Conservation (phyloP, 2,888 invertebrate species). For the Heteropelma amictum region DNA sequence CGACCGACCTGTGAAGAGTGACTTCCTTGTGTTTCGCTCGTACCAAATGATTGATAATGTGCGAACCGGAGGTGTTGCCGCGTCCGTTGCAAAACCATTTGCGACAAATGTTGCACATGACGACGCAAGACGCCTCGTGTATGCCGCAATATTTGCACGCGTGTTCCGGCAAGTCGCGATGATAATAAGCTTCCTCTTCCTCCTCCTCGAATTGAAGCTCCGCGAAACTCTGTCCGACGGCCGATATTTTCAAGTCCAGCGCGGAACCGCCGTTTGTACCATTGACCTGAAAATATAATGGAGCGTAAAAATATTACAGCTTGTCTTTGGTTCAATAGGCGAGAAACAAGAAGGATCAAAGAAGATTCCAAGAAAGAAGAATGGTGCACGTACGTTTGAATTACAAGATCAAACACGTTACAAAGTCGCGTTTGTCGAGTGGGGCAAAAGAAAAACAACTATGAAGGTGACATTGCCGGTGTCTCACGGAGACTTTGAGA, state of each 20-base stretch:
- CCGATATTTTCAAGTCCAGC: slow-evolving; percentile 82
- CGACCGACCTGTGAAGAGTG: slow-evolving; percentile 88
- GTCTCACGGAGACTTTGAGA: too few species aligned
- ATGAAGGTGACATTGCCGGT: too few species aligned
- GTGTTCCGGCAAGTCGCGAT: slow-evolving; percentile 94
- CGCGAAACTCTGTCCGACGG: slow-evolving; percentile 86
- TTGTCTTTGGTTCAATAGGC: too few species aligned
- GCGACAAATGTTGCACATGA: slow-evolving; percentile 98
- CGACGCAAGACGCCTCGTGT: slow-evolving; percentile 97
- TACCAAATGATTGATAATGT: slow-evolving; percentile 99
- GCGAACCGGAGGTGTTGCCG: slow-evolving; percentile 98
- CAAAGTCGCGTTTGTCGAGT: too few species aligned
- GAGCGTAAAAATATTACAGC: too few species aligned
- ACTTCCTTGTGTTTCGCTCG: slow-evolving; percentile 99
- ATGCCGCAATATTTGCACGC: slow-evolving; percentile 99
- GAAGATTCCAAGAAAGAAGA: too few species aligned
- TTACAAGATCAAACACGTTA: too few species aligned
- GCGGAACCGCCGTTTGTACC: slow-evolving; percentile 81
- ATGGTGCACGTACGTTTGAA: too few species aligned
- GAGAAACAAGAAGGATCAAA: too few species aligned
- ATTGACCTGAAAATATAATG: slow-evolving; percentile 81
- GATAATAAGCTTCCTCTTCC: slow-evolving; percentile 93
- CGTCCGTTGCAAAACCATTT: slow-evolving; percentile 99
- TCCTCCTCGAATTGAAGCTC: slow-evolving; percentile 97
- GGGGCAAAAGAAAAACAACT: too few species aligned